A percentile compares a stretch with the other conserved stretches of the same genome.
Evolutionary conservation across 2,113 vertebrate species (phyloP).

Genomic region (Chloebia gouldiae): DNA sequence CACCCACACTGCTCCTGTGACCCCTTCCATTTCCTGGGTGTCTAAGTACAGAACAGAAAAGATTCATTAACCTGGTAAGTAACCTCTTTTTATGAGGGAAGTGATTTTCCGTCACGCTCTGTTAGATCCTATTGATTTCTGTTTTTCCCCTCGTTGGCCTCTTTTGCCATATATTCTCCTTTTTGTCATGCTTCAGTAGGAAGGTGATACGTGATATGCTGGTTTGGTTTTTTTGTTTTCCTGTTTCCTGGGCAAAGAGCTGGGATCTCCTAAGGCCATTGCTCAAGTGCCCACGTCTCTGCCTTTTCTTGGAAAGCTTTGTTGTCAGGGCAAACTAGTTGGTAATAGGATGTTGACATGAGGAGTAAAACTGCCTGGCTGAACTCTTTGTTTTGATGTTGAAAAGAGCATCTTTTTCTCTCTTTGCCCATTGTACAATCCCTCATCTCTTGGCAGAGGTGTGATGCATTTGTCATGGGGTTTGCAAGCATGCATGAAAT

Average conservation of each 20-base stretch:
- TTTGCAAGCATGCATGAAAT: not conserved
- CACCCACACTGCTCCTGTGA: conserved; percentile 52
- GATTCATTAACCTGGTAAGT: conserved; percentile 67
- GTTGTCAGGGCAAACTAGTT: not conserved
- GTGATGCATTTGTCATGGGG: not conserved
- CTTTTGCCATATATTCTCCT: conserved; percentile 52
- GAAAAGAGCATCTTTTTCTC: not conserved
- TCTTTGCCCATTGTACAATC: not conserved
- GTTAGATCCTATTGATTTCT: conserved; percentile 66
- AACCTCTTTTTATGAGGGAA: conserved; percentile 57
- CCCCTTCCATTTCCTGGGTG: conserved; percentile 58
- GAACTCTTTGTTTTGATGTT: not conserved
- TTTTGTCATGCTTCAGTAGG: conserved; percentile 47
- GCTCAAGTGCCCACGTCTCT: not conserved
- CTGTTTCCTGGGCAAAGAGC: conserved; percentile 3
- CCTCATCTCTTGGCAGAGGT: not conserved
- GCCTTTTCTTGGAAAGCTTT: conserved; percentile 50
- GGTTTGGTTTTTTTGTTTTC: not conserved
- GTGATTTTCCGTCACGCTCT: conserved; percentile 54
- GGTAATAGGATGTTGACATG: not conserved
- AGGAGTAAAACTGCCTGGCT: not conserved
- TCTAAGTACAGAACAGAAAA: conserved; percentile 62
- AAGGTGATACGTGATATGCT: conserved; percentile 45
- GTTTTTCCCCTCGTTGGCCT: conserved; percentile 35
- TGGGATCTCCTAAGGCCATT: not conserved